phyloP scores from a whole-genome alignment of 2,888 invertebrate genomes.

The Candidula unifasciata region DNA sequence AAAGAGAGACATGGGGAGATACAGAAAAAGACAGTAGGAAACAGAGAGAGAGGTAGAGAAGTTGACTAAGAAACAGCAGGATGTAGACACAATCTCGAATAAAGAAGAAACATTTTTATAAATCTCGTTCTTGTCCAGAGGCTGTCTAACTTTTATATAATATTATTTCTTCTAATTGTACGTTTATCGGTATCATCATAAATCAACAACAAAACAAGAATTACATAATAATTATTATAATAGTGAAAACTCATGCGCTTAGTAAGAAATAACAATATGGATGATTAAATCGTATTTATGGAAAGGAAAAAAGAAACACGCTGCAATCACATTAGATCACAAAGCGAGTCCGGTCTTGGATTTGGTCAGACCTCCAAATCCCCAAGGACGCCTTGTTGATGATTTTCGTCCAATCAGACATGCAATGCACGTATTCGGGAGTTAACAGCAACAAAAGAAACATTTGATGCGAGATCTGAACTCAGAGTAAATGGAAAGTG shows the following conservation, averaged over 20 bases:
- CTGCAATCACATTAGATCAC: no score
- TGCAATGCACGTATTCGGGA: slow-evolving; percentile 5
- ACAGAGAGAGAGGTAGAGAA: neutral
- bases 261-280: no score
- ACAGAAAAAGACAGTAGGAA: neutral
- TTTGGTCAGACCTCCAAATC: neutral
- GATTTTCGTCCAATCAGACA: slow-evolving; percentile 27
- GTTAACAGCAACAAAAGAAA: slow-evolving; percentile 19
- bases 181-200: no score
- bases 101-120: neutral
- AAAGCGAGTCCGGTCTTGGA: no score
- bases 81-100: neutral
- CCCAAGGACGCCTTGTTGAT: neutral
- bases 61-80: no score
- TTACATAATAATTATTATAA: no score
- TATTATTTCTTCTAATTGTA: no score
- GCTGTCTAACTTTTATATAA: neutral
- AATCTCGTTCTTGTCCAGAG: neutral
- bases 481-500: slow-evolving; percentile 1
- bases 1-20: neutral
- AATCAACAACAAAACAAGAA: no score
- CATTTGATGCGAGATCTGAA: neutral
- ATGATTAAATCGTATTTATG: no score
- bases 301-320: no score
- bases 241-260: no score